Percentiles rank a stretch among this genome's conserved stretches.
Conservation (phyloP, 2,888 invertebrate genomes). For the Amblyjoppa proteus region DNA sequence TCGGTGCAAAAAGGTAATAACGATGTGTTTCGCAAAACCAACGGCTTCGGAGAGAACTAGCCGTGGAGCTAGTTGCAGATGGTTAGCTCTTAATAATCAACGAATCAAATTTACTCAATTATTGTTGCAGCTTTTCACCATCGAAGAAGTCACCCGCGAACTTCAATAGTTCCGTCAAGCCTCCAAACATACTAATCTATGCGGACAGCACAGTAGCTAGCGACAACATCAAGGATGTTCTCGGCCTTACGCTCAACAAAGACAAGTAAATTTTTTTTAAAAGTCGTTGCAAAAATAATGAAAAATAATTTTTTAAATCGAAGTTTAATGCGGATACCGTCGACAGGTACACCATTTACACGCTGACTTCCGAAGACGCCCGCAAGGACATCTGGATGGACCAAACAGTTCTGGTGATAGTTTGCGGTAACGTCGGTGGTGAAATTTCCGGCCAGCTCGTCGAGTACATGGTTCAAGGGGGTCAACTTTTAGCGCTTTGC, state of each 20-base stretch:
- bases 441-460: conserved; percentile 89
- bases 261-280: conserved; percentile 87
- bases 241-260: conserved; percentile 89
- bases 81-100: neutral
- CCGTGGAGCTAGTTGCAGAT: neutral
- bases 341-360: conserved; percentile 85
- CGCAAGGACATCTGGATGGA: conserved; percentile 87
- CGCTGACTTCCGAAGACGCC: conserved; percentile 83
- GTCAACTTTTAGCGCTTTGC: conserved; percentile 91
- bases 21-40: neutral
- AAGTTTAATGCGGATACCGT: neutral
- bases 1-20: neutral
- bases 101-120: neutral
- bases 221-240: conserved; percentile 90
- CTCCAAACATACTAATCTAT: conserved; percentile 93
- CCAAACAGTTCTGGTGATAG: conserved; percentile 90
- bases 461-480: conserved; percentile 91
- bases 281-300: neutral
- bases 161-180: conserved; percentile 87
- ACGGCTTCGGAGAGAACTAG: neutral
- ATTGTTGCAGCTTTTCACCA: conserved; percentile 72
- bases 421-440: conserved; percentile 91
- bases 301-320: neutral
- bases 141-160: conserved; percentile 83
- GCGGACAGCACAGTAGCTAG: conserved; percentile 91